These are phyloP conservation scores for Setipinna tenuifilis DNA, from an alignment of 2,797 vertebrate species.

Conservation along the genomic window DNA sequence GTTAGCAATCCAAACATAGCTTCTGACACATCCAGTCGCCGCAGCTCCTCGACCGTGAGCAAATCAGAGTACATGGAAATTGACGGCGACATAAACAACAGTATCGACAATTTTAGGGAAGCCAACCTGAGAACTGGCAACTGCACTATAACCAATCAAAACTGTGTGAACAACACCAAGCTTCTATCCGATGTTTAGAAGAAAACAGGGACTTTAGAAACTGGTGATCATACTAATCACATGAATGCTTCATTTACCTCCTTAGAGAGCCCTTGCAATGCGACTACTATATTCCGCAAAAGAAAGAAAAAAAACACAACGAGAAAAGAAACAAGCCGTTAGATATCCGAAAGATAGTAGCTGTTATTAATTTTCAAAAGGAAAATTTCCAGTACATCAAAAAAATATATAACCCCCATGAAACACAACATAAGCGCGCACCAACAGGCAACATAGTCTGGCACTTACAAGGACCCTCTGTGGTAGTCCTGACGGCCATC, in stretches of 20 bases:
- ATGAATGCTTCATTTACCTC: constrained; percentile 87
- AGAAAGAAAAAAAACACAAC: constrained; percentile 62
- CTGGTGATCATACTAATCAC: constrained; percentile 78
- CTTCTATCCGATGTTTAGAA: constrained; percentile 96
- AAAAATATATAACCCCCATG: constrained; percentile 61
- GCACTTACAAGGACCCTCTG: constrained; percentile 61
- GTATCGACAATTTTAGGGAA: constrained; percentile 98
- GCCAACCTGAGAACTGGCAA: constrained; percentile 99
- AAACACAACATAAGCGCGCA: constrained; percentile 56
- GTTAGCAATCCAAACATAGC: constrained; percentile 97
- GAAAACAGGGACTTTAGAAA: constrained; percentile 66
- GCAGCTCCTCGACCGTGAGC: constrained; percentile 96
- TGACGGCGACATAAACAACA: constrained; percentile 98
- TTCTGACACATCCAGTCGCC: constrained; percentile 94
- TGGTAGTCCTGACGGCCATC: constrained; percentile 56
- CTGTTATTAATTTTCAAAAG: constrained; percentile 81
- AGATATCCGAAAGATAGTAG: constrained; percentile 77
- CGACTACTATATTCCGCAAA: constrained; percentile 79
- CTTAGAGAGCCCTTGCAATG: constrained; percentile 88
- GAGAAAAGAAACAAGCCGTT: constrained; percentile 68
- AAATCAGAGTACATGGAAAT: constrained; percentile 99
- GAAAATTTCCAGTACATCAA: constrained; percentile 72
- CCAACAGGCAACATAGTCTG: constrained; percentile 65
- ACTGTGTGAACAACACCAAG: constrained; percentile 98
- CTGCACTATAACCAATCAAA: constrained; percentile 96